Evolutionary conservation across 2,113 vertebrate genomes (phyloP).

Genomic region (Campylorhamphus procurvoides): DNA sequence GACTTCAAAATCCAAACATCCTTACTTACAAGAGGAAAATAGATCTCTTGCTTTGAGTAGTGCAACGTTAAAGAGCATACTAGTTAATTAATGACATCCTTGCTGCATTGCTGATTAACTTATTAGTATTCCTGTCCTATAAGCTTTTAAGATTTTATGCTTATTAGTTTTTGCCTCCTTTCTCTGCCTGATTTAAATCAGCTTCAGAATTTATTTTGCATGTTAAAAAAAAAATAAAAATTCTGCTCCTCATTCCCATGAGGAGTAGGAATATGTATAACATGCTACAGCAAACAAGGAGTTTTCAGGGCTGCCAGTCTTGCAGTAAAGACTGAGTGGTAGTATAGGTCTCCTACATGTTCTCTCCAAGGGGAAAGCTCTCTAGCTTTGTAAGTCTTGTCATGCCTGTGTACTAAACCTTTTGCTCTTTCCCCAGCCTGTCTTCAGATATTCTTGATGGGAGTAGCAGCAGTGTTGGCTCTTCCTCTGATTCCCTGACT

Average conservation of each 20-base stretch:
- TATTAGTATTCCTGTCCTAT: background rate
- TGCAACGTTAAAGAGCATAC: background rate
- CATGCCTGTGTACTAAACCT: background rate
- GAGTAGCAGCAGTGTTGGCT: constrained; percentile 89
- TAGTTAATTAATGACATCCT: background rate
- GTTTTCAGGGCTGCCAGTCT: constrained; percentile 62
- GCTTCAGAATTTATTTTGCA: constrained; percentile 1
- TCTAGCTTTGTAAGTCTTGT: background rate
- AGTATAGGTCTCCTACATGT: constrained; percentile 66
- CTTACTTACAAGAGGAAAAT: background rate
- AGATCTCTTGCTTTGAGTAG: background rate
- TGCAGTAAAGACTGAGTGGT: constrained; percentile 62
- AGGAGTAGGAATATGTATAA: constrained; percentile 21
- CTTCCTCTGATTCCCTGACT: constrained; percentile 88
- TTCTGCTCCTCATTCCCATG: constrained; percentile 26
- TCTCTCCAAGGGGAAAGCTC: background rate
- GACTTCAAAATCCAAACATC: background rate
- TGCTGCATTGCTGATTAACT: background rate
- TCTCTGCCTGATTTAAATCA: background rate
- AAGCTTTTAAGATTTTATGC: background rate
- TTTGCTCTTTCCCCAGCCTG: constrained; percentile 77
- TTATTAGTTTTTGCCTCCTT: background rate
- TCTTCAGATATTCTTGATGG: constrained; percentile 89
- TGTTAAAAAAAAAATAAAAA: background rate
- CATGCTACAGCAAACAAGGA: constrained; percentile 61